A percentile compares a stretch with the other conserved stretches of the same genome.
These are phyloP conservation scores for Illadopsis cleaveri DNA, from an alignment of 2,113 vertebrate species.

Conservation along the genomic window DNA sequence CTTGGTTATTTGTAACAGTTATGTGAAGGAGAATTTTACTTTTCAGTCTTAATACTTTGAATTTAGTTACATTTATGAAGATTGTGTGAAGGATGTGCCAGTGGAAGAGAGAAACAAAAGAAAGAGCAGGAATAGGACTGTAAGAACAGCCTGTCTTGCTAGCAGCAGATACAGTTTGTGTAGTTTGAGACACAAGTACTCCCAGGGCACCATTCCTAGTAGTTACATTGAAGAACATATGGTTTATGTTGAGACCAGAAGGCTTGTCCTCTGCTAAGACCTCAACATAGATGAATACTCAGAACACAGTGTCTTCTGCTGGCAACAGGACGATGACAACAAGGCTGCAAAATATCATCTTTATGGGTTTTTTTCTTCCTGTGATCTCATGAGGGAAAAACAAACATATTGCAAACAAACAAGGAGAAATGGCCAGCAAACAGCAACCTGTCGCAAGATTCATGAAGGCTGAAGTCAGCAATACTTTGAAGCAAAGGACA, in stretches of 20 bases:
- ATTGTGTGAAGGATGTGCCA: background rate
- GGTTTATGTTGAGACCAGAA: background rate
- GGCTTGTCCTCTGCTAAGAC: background rate
- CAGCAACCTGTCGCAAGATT: background rate
- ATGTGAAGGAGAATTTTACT: background rate
- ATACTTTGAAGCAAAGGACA: background rate
- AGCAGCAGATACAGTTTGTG: background rate
- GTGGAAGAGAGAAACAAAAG: background rate
- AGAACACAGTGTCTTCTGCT: background rate
- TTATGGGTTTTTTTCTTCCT: background rate
- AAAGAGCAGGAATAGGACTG: background rate
- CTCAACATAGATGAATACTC: background rate
- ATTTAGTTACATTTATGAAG: background rate
- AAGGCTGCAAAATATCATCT: background rate
- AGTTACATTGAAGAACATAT: background rate
- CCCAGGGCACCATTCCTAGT: background rate
- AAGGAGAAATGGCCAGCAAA: background rate
- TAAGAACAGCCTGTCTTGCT: background rate
- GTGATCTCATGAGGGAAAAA: background rate
- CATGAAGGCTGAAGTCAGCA: background rate
- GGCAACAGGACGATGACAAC: accelerated
- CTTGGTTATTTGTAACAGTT: background rate
- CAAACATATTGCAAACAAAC: background rate
- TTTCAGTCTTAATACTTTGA: background rate
- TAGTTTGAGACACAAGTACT: background rate